Conservation (phyloP, 2,113 vertebrate genomes). For the Orycteropus afer region DNA sequence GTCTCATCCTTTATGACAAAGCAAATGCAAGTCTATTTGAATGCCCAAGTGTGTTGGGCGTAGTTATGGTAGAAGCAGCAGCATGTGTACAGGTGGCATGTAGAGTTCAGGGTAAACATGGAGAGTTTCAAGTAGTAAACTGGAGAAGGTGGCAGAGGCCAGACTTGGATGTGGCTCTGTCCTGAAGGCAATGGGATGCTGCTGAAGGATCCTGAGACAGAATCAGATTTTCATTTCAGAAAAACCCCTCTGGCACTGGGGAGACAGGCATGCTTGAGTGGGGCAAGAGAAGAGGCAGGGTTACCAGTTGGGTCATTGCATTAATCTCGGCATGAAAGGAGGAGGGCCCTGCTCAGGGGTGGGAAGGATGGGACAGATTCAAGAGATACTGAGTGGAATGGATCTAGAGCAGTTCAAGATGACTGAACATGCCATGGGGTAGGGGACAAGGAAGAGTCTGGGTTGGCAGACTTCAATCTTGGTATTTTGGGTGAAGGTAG, state of each 20-base stretch:
- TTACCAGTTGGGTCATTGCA: neutral
- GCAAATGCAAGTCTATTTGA: neutral
- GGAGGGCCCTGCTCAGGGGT: neutral
- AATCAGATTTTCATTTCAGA: neutral
- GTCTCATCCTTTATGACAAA: neutral
- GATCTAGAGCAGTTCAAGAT: neutral
- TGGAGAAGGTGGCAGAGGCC: neutral
- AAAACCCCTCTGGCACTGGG: neutral
- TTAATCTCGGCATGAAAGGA: neutral
- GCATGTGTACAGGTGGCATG: neutral
- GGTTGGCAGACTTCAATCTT: neutral
- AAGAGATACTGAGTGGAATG: neutral
- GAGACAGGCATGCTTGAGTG: neutral
- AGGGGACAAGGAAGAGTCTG: neutral
- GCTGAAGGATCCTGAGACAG: neutral
- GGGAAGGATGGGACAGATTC: neutral
- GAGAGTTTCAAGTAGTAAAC: neutral
- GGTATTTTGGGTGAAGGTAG: neutral
- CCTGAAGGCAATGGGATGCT: neutral
- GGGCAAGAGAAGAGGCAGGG: neutral
- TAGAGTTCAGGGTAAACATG: neutral
- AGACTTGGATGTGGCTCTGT: neutral
- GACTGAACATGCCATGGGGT: neutral
- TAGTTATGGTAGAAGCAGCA: neutral
- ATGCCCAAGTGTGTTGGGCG: neutral